Evolutionary conservation across 1,140 invertebrate species (phyloP).

Genomic region (Sycophila sp.): DNA sequence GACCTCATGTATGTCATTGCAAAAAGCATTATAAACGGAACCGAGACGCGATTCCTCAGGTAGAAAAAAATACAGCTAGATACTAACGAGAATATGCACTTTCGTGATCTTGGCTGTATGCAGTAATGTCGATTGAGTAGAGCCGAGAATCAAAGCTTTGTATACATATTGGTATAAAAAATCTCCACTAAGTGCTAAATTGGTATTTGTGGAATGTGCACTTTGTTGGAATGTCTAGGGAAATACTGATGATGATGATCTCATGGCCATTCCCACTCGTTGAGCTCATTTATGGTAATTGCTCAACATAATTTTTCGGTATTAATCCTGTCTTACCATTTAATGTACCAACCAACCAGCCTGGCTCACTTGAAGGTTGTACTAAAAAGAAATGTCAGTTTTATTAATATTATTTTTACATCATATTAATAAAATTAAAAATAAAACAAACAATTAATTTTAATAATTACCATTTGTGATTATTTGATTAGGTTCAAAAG

Average conservation of each 20-base stretch:
- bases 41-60: conserved; percentile 14
- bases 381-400: conserved; percentile 70
- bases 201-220: conserved; percentile 37
- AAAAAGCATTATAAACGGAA: conserved; percentile 38
- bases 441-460: too few relatives aligned
- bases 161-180: conserved; percentile 37
- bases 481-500: conserved; percentile 98
- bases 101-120: conserved; percentile 32
- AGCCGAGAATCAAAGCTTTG: conserved; percentile 36
- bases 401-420: not conserved
- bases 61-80: conserved; percentile 36
- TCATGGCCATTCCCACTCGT: not conserved
- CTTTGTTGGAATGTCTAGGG: conserved; percentile 35
- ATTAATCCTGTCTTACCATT: conserved; percentile 94
- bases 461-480: conserved; percentile 89
- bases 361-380: conserved; percentile 89
- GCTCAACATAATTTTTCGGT: conserved; percentile 97
- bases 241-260: conserved; percentile 18
- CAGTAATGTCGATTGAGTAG: conserved; percentile 27
- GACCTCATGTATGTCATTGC: conserved; percentile 26
- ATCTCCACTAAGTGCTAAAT: conserved; percentile 32
- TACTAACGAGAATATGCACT: conserved; percentile 27
- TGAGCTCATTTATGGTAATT: conserved; percentile 67
- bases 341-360: conserved; percentile 95
- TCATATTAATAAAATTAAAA: not conserved